Base-by-base conservation (phyloP, 2,113 vertebrate genomes). In the Nibea coibor region DNA sequence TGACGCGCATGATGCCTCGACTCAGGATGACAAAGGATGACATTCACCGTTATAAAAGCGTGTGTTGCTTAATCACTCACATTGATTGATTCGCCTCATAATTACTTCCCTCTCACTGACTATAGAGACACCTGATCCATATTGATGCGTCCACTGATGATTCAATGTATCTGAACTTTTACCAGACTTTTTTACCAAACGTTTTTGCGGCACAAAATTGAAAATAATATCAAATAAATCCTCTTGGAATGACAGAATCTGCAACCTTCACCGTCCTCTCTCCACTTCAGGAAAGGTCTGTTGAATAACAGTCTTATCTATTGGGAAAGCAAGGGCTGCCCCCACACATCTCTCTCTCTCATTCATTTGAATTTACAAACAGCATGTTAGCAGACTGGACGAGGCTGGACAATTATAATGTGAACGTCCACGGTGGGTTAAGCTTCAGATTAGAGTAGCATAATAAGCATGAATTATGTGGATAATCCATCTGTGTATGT, bases 91-190 rank as follows among this genome's bases (percentile, higher is more conserved):
- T 6, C 9, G 17, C 43, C 31, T 59, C 28, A 17, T 42, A 75
- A 75, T 24, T 61, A 65, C 66, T 75, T 66, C 16, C 43, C 22
- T 69, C 42, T 11, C 10, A 56, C 45, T 45, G 20, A 54, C 71
- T 6, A 4, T 14, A 5, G 8, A 75, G 20, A 35, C 24, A n/a
- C 22, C 20, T 31, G 12, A 26, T 48, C 56, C 50, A 12, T 39
- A 61, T 22, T 5, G 39, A 22, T 14, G 4, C 58, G 24, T 35
- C 67, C 3, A 35, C 54, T 35, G 75, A 73, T 8, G 5, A 6
- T 6, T 31, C 31, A 31, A 6, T 31, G 31, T 31, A 5, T 31
- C 35, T 39, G 35, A 39, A 39, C 35, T 7, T 51, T 5, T 9
- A 74, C 31, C 20, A 12, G 4, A 11, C n/a, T 54, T 20, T 19